A percentile compares a stretch with the other conserved stretches of the same genome.
Evolutionary conservation across 2,113 vertebrate species (phyloP).

Genomic region (Pollachius pollachius): DNA sequence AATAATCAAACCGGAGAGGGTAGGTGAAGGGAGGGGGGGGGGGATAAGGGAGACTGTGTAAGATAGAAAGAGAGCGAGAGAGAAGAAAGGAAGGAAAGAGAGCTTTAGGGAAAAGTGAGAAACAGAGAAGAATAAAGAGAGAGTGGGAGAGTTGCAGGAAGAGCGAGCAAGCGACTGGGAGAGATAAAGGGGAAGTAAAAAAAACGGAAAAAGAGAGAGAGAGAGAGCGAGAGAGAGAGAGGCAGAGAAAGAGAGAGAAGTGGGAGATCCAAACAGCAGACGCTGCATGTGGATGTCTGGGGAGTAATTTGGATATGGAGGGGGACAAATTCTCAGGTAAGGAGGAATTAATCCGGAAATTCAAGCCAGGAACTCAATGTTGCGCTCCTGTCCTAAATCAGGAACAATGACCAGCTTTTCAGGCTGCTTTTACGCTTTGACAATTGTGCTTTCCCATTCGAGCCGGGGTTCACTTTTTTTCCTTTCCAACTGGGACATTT

Average conservation of each 20-base stretch:
- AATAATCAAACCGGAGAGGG: slow-evolving; percentile 81
- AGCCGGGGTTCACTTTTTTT: neutral
- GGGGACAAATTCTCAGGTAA: slow-evolving; percentile 96
- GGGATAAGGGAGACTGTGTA: slow-evolving; percentile 29
- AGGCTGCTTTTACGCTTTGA: neutral
- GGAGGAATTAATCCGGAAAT: slow-evolving; percentile 41
- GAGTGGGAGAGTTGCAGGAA: slow-evolving; percentile 13
- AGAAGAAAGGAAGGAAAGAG: slow-evolving; percentile 27
- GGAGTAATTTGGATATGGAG: slow-evolving; percentile 85
- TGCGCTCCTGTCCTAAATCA: neutral
- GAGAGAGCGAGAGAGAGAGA: slow-evolving; percentile 36
- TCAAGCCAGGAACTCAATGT: too few species aligned
- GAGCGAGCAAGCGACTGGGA: slow-evolving; percentile 53
- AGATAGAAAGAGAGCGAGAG: slow-evolving; percentile 16
- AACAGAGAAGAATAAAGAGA: slow-evolving; percentile 26
- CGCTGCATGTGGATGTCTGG: slow-evolving; percentile 82
- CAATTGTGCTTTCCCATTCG: neutral
- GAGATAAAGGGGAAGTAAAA: slow-evolving; percentile 20
- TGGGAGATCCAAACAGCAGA: slow-evolving; percentile 48
- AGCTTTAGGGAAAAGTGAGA: slow-evolving; percentile 51
- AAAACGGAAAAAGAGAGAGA: slow-evolving; percentile 52
- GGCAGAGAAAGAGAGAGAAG: slow-evolving; percentile 56
- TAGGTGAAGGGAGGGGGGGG: slow-evolving; percentile 34
- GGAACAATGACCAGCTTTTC: neutral
- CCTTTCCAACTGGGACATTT: slow-evolving; percentile 56